Base-by-base conservation (phyloP, 2,113 vertebrate species). In the Charadrius vociferus region DNA sequence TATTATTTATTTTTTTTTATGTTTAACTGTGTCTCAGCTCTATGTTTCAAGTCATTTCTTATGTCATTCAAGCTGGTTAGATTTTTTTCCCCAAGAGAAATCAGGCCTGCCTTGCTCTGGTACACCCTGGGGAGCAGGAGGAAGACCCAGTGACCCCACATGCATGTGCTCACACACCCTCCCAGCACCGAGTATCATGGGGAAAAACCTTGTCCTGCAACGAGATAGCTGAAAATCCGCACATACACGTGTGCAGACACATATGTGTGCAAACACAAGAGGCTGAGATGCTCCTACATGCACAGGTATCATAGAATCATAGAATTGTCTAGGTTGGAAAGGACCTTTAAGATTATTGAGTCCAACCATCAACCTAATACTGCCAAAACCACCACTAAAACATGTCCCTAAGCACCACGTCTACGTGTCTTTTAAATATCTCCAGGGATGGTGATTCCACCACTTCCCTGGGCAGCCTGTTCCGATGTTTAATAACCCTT, bases 161-260 rank as follows among this genome's bases (percentile, higher is more conserved):
- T 0, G 0, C 12, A 18, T 0, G 2, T 21, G 24, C 26, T 77
- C 30, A 10, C 12, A 36, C 6, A 17, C 29, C 24, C 37, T 94
- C 22, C 30, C 81, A 56, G 53, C 3, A 1, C 14, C 10, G 4
- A 2, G n/a, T 20, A 47, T n/a, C 55, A 6, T 0, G 2, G 68
- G 32, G 7, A 49, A 68, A 83, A 83, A 29, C 24, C 71, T 62
- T 7, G 4, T 45, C 36, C 32, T 13, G 12, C n/a, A 14, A n/a
- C 1, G 2, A 71, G 30, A 52, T 22, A 9, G 63, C n/a, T 49
- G 45, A 49, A 7, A 15, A 27, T 7, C 36, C 5, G 0, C 50
- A 34, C 2, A 0, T 18, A 26, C 2, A 1, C 2, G 2, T 41
- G 27, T 12, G 26, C 26, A 43, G 36, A 29, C 61, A n/a, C 4